phyloP scores from a whole-genome alignment of 2,113 vertebrate genomes.

The Spilogale gracilis region DNA sequence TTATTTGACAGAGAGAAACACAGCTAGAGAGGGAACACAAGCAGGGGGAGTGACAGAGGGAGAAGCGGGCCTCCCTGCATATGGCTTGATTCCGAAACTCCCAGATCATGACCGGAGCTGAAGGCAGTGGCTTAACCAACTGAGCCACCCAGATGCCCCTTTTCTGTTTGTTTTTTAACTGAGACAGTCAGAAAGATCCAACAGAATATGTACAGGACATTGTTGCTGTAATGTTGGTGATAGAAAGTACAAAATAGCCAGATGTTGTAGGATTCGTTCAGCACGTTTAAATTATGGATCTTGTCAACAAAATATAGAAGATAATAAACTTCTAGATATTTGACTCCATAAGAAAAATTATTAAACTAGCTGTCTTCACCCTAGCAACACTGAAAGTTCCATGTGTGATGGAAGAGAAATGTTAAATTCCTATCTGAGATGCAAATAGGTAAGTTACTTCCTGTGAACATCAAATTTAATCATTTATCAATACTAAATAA shows the following conservation, averaged over 20 bases:
- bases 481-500: background rate
- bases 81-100: no score
- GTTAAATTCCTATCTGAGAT: background rate
- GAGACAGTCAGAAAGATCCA: background rate
- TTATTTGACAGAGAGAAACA: no score
- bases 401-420: background rate
- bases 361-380: background rate
- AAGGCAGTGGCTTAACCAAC: no score
- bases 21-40: no score
- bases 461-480: background rate
- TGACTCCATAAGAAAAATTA: background rate
- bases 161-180: conserved; percentile 53
- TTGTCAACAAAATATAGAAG: background rate
- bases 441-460: background rate
- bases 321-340: background rate
- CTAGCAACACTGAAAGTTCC: background rate
- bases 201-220: background rate
- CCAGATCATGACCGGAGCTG: no score
- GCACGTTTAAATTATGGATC: background rate
- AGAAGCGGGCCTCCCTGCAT: no score
- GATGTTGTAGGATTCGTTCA: background rate
- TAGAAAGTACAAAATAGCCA: background rate
- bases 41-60: no score
- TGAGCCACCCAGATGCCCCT: background rate
- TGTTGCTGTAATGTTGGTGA: background rate